These are phyloP conservation scores for Formica selysi DNA, from an alignment of 1,140 invertebrate genomes.

Conservation along the genomic window DNA sequence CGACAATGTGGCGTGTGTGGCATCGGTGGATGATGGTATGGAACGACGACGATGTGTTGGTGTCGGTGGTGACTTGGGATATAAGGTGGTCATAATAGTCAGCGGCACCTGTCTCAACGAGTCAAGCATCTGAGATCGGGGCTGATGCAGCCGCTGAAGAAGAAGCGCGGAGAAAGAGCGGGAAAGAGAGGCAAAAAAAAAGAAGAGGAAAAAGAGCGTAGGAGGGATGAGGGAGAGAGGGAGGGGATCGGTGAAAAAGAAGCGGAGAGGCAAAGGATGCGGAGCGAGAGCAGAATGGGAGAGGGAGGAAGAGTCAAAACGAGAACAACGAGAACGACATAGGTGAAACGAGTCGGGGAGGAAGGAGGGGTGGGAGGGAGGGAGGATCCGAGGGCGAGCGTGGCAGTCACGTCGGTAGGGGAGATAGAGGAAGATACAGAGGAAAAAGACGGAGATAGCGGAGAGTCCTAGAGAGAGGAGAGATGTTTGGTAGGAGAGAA, in stretches of 20 bases:
- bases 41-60: slow-evolving; percentile 51
- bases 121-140: slow-evolving; percentile 72
- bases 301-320: slow-evolving; percentile 66
- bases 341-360: slow-evolving; percentile 60
- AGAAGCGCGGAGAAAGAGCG: slow-evolving; percentile 52
- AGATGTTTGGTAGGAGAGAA: neutral
- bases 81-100: slow-evolving; percentile 78
- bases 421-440: slow-evolving; percentile 41
- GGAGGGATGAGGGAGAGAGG: neutral
- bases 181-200: neutral
- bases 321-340: slow-evolving; percentile 68
- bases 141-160: slow-evolving; percentile 72
- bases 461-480: slow-evolving; percentile 28
- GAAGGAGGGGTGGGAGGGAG: neutral
- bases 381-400: slow-evolving; percentile 39
- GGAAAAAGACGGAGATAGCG: slow-evolving; percentile 6
- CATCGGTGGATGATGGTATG: slow-evolving; percentile 38
- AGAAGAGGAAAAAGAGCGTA: slow-evolving; percentile 1
- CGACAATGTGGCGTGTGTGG: slow-evolving; percentile 75
- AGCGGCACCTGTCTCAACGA: slow-evolving; percentile 76
- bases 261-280: slow-evolving; percentile 10
- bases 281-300: slow-evolving; percentile 50
- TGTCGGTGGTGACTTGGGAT: slow-evolving; percentile 69
- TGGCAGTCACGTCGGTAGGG: neutral
- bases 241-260: slow-evolving; percentile 46